Base-by-base conservation (phyloP, 2,888 invertebrate genomes). In the Molorchus minor region DNA sequence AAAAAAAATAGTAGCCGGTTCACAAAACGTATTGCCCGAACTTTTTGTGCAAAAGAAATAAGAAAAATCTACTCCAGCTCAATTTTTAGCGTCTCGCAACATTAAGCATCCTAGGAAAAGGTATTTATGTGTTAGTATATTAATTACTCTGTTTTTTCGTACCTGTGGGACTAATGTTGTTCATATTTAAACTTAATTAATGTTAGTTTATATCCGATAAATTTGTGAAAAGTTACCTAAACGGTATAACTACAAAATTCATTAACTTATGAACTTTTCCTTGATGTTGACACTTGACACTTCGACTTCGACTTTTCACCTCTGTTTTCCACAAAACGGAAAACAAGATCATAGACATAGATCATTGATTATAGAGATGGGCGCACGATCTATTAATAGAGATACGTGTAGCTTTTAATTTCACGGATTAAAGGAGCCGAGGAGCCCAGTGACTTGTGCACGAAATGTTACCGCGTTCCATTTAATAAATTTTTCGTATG, bases 121-220 rank as follows among this genome's bases (percentile, higher is more conserved):
- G 54, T n/a, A n/a, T n/a, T n/a, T n/a, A n/a, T n/a, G 10, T 17
- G 38, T 44, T 15, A 46, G 12, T 38, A 45, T 25, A 47, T 21
- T 16, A 45, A 33, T 40, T n/a, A 33, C 3, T 25, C 25, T 47
- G 45, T 49, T 38, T 56, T 43, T 29, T 56, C 67, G 69, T 76
- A 79, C 78, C 78, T 71, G 72, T 71, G 38, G 78, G 78, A 56
- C 77, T 79, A 44, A 75, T 71, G 66, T 71, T 79, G 65, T 75
- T 77, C 77, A 77, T 78, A 41, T 65, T 64, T 53, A 12, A 38
- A 36, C 21, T 20, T 20, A 19, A 20, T 15, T 3, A 43, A 16
- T 43, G 36, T 20, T 21, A 43, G 21, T 36, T 46, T 33, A 46
- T 33, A 33, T 16, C 25, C 15, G 15, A 17, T 16, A 33, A 46